Percentiles rank a stretch among this genome's conserved stretches.
These are phyloP conservation scores for Piscicola geometra DNA, from an alignment of 2,888 invertebrate genomes.

Conservation along the genomic window DNA sequence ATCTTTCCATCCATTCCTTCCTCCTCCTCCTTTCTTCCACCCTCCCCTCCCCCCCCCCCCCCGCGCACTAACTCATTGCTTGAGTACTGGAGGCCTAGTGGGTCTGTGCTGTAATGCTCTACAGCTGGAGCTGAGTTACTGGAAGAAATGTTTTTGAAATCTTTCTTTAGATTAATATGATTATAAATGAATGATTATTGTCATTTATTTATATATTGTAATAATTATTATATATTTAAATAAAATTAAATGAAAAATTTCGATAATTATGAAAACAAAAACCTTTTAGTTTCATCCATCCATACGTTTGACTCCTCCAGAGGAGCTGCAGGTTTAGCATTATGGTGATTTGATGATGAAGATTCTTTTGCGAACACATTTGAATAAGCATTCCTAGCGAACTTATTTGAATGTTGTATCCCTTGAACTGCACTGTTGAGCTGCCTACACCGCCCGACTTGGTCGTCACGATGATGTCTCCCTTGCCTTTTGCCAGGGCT, in stretches of 20 bases:
- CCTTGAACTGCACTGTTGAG: conserved; percentile 81
- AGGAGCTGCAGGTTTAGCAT: too few species aligned
- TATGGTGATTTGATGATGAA: too few species aligned
- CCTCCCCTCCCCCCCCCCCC: too few species aligned
- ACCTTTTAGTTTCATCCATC: conserved; percentile 85
- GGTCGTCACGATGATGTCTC: conserved; percentile 54
- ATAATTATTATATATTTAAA: background rate
- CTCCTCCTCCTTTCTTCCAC: too few species aligned
- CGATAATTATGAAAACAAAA: background rate
- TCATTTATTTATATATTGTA: background rate
- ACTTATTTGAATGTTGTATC: conserved; percentile 65
- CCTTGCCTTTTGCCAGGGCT: conserved; percentile 63
- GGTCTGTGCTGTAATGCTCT: conserved; percentile 64
- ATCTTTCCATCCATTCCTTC: too few species aligned
- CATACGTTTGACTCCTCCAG: conserved; percentile 96
- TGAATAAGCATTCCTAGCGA: conserved; percentile 17
- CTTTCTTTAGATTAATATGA: too few species aligned
- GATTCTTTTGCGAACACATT: too few species aligned
- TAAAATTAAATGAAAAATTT: background rate
- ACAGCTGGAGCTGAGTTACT: too few species aligned
- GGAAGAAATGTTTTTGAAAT: too few species aligned
- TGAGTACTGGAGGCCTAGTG: conserved; percentile 84
- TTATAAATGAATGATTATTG: background rate
- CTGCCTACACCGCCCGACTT: conserved; percentile 69
- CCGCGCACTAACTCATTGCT: conserved; percentile 70